These are phyloP conservation scores for Caenorhabditis sinica DNA, from an alignment of 2,888 invertebrate genomes.

Conservation along the genomic window DNA sequence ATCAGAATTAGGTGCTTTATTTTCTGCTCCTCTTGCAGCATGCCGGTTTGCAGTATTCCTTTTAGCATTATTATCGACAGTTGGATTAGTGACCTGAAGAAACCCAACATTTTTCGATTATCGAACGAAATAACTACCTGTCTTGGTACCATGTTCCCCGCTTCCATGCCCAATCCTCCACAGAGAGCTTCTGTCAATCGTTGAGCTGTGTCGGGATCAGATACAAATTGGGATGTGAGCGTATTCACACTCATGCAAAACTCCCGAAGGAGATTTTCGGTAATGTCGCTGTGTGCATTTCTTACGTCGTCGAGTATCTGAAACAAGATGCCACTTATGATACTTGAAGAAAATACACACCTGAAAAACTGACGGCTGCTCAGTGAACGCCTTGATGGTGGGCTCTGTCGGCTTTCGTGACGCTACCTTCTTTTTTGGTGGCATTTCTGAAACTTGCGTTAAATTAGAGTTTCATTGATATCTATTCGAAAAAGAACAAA, in stretches of 20 bases:
- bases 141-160: constrained; percentile 3
- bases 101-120: no score
- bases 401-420: constrained; percentile 19
- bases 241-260: not conserved
- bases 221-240: not conserved
- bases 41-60: not conserved
- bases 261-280: constrained; percentile 10
- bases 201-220: not conserved
- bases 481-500: not conserved
- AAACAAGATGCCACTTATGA: not conserved
- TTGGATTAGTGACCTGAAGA: no score
- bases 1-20: not conserved
- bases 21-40: not conserved
- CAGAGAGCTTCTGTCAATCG: not conserved
- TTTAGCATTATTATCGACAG: no score
- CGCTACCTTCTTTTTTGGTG: constrained; percentile 30
- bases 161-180: not conserved
- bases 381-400: constrained; percentile 2
- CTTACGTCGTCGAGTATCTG: constrained; percentile 29
- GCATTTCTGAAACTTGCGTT: constrained; percentile 30
- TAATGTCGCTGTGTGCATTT: not conserved
- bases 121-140: constrained; percentile 1
- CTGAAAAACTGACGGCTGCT: not conserved
- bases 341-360: not conserved
- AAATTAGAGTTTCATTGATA: not conserved